Percentiles rank a stretch among this genome's conserved stretches.
These are phyloP conservation scores for Parazoanthus darwini DNA, from an alignment of 92 coral and sea anemone genomes.

Conservation along the genomic window DNA sequence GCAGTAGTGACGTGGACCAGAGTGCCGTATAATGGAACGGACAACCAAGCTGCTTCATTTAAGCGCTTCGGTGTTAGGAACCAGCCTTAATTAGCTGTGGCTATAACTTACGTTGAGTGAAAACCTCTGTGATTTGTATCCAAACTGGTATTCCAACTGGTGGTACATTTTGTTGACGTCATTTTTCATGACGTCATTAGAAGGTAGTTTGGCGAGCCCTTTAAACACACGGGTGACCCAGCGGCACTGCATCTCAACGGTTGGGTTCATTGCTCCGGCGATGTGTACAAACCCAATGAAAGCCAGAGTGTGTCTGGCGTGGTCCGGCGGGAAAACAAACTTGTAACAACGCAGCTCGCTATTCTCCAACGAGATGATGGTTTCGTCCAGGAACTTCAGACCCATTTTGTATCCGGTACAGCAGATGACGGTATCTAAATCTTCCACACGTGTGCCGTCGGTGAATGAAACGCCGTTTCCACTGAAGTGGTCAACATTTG, in stretches of 20 bases:
- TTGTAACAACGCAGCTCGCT: conserved; percentile 50
- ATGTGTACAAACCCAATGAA: conserved; percentile 77
- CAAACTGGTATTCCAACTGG: conserved; percentile 52
- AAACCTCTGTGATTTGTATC: conserved; percentile 60
- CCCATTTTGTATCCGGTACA: conserved; percentile 53
- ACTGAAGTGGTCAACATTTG: conserved; percentile 68
- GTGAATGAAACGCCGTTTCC: conserved; percentile 74
- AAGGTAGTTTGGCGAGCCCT: conserved; percentile 69
- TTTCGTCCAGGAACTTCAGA: conserved; percentile 28
- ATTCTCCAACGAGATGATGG: conserved; percentile 3
- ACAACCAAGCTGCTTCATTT: too few relatives aligned
- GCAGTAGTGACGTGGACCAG: too few relatives aligned
- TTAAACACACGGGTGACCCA: conserved; percentile 81
- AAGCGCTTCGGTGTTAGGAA: too few relatives aligned
- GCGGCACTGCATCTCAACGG: conserved; percentile 86
- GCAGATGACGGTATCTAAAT: conserved; percentile 78
- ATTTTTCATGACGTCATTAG: conserved; percentile 57
- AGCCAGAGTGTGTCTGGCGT: conserved; percentile 61
- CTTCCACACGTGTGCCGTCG: conserved; percentile 61
- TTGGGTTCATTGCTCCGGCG: conserved; percentile 78
- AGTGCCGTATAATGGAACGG: too few relatives aligned
- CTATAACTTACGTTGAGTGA: conserved; percentile 60
- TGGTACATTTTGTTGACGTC: conserved; percentile 61
- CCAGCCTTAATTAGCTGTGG: too few relatives aligned
- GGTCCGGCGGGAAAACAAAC: conserved; percentile 75